These are phyloP conservation scores for roundworm (Caenorhabditis elegans) DNA, from an alignment of 1,140 invertebrate species.

Conservation along the genomic window WBcel235 BX284605.5:15920001-15920500, in stretches of 20 bases:
- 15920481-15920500: no score
- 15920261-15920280: neutral
- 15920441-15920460: no score
- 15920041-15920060: neutral
- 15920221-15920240: neutral
- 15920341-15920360: neutral
- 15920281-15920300: neutral
- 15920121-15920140: neutral
- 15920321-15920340: neutral
- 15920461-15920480: no score
- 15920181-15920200: neutral
- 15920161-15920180: neutral
- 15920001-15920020: neutral
- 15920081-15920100: neutral
- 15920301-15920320: neutral
- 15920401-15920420: no score
- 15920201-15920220: neutral
- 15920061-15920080: neutral
- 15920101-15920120: neutral
- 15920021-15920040: neutral
- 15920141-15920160: neutral
- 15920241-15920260: conserved; percentile 4
- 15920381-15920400: neutral
- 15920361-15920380: neutral
- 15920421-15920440: no score